A percentile compares a stretch with the other conserved stretches of the same genome.
phyloP scores from a whole-genome alignment of 1,140 invertebrate species.

The Drosophila gunungcola region DNA sequence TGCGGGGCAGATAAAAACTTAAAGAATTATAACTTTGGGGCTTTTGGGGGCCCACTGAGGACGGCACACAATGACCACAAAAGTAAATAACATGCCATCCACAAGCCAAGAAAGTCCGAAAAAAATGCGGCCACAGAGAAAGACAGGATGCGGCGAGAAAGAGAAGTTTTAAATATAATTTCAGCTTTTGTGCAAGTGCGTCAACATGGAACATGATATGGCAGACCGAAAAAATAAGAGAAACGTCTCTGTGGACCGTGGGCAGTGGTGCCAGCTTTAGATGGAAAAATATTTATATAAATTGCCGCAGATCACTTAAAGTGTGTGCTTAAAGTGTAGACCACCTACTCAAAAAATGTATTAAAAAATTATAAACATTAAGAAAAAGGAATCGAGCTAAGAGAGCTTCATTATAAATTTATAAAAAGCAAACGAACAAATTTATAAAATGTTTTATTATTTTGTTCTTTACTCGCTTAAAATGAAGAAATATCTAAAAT shows the following conservation, averaged over 20 bases:
- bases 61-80: conserved; percentile 73
- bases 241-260: conserved; percentile 56
- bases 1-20: conserved; percentile 74
- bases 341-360: too few relatives aligned
- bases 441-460: too few relatives aligned
- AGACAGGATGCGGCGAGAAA: conserved; percentile 24
- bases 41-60: conserved; percentile 57
- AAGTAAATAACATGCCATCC: conserved; percentile 73
- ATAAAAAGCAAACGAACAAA: too few relatives aligned
- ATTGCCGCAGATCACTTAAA: too few relatives aligned
- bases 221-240: conserved; percentile 43
- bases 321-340: too few relatives aligned
- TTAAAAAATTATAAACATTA: too few relatives aligned
- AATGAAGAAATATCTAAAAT: too few relatives aligned
- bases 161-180: conserved; percentile 76
- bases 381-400: too few relatives aligned
- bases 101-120: conserved; percentile 27
- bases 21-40: conserved; percentile 82
- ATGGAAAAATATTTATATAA: neutral
- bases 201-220: conserved; percentile 81
- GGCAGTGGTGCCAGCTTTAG: conserved; percentile 5
- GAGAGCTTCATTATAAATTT: too few relatives aligned
- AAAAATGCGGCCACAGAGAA: conserved; percentile 16
- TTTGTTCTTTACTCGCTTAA: too few relatives aligned
- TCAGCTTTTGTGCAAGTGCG: conserved; percentile 78